These are phyloP conservation scores for Porites cylindrica DNA, from an alignment of 92 coral and sea anemone species.

Conservation along the genomic window DNA sequence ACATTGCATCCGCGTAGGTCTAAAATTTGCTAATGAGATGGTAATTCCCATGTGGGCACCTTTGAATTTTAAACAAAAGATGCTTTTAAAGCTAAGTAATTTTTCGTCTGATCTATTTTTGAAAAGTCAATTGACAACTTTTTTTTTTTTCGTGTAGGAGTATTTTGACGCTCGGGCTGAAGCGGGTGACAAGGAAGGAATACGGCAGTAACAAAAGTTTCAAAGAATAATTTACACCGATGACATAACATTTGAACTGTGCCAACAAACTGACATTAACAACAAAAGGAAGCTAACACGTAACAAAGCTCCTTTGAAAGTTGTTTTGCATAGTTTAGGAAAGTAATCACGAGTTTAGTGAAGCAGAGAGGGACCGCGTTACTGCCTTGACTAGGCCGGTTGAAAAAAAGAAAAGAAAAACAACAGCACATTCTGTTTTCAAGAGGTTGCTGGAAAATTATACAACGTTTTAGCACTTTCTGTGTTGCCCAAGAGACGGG, in stretches of 20 bases:
- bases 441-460: neutral
- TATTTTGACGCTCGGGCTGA: neutral
- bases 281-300: conserved; percentile 30
- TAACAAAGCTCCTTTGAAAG: conserved; percentile 30
- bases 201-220: neutral
- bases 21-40: neutral
- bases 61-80: conserved; percentile 6
- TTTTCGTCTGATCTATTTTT: neutral
- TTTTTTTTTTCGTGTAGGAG: neutral
- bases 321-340: conserved; percentile 14
- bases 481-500: neutral
- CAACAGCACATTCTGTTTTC: too few species aligned
- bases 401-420: neutral
- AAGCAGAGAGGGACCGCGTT: neutral
- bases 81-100: neutral
- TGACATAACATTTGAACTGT: neutral
- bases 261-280: conserved; percentile 1
- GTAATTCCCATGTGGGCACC: conserved; percentile 4
- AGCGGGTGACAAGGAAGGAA: neutral
- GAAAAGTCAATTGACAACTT: neutral
- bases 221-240: conserved; percentile 18
- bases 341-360: neutral
- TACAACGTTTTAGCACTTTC: neutral
- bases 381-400: neutral
- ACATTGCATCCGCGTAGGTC: neutral